Base-by-base conservation (phyloP, 2,888 invertebrate genomes). In the Podotricha telesiphe region DNA sequence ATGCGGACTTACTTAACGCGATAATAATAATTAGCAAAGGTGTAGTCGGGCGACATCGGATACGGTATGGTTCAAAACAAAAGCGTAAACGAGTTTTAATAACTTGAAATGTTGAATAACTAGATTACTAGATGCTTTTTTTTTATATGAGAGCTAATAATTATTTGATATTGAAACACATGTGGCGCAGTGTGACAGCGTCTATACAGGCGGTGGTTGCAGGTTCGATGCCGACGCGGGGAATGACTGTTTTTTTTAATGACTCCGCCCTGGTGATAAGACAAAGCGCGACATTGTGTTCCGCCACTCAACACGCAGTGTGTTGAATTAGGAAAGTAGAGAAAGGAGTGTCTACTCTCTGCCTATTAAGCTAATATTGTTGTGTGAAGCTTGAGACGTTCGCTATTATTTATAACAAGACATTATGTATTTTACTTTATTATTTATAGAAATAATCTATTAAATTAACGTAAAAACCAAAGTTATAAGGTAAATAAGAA, bases 11-110 rank as follows among this genome's bases (percentile, higher is more conserved):
- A 56, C 42, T 66, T 53, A 64, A 61, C 64, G 59, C 51, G 64
- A 64, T 67, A 65, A 61, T 67, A 68, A 67, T 67, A 70, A 67
- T 70, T 70, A 67, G 64, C 59, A 67, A 67, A 68, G 70, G 70
- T 67, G 67, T 67, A 58, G 64, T 48, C 53, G 53, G 67, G 47
- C 64, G 53, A 67, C 70, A 65, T 70, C 61, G 66, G 40, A 59
- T 51, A 67, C 50, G 51, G 67, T 61, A 19, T 59, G 59, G 67
- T 61, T 45, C 50, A 67, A 67, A 51, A 61, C 51, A 28, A 51
- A 40, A 45, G 67, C 50, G 34, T 17, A 1, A 51, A 66, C 59
- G 59, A n/a, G 50, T 58, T 50, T 20, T 22, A 10, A 45, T 40
- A 10, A 10, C 42, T 15, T 45, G 58, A 59, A 45, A 20, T 42